Base-by-base conservation (phyloP, 2,797 vertebrate species). In the Phalanger gymnotis region DNA sequence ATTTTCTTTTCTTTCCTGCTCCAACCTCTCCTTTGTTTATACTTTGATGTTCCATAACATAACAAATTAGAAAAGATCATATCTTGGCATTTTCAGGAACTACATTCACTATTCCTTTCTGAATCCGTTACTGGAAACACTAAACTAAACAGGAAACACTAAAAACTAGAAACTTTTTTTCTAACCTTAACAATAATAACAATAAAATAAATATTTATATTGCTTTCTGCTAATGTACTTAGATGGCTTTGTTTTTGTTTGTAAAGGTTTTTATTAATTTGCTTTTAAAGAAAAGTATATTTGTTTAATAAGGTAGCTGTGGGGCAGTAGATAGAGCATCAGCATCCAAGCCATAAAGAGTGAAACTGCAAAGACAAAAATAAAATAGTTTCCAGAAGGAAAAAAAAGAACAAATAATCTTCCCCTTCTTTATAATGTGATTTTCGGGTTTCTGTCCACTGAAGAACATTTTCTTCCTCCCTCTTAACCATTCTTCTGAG, bases 171-270 rank as follows among this genome's bases (percentile, higher is more conserved):
- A n/a, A 22, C 6, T 96, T 56, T 95, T 96, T 96, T 28, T 61
- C 95, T 95, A 94, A 12, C 34, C 4, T 66, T 66, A 66, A 66
- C 4, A n/a, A n/a, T 16, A n/a, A n/a, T n/a, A 66, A n/a, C 5
- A 93, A 53, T 52, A 96, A 96, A 97, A 54, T 94, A 56, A 94
- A 6, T 95, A 2, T 2, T 51, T 4, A 28, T 90, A 94, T 19
- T 93, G 53, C 94, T 92, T 1, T 91, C 95, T 95, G 47, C 25
- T 92, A 97, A 34, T 14, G 9, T 16, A 93, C 12, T 14, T 0
- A n/a, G 54, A 47, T 66, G 4, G 12, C 47, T 57, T 95, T 81
- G 22, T n/a, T 92, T 0, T 53, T 96, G 34, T 52, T 97, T 97
- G 96, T 93, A 93, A 93, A 47, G n/a, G 55, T 7, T 87, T 28